phyloP scores from a whole-genome alignment of 2,888 invertebrate species.

The Erebia epiphron region DNA sequence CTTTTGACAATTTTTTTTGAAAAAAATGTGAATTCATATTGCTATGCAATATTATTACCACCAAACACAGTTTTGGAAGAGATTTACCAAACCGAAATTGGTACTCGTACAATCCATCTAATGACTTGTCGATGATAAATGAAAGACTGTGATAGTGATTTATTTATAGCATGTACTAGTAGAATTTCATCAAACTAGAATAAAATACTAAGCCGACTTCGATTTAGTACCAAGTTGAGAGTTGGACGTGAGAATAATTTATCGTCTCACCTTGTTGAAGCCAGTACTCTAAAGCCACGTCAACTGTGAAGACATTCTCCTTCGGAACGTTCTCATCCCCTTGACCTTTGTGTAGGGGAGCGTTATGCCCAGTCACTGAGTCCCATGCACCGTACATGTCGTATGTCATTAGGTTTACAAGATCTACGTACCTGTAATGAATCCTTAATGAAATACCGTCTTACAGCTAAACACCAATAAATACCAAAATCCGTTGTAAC shows the following conservation, averaged over 20 bases:
- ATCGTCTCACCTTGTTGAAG: constrained; percentile 64
- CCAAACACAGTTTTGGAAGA: too few species aligned
- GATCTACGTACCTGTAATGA: constrained; percentile 82
- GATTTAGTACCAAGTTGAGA: background rate
- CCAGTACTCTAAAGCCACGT: constrained; percentile 79
- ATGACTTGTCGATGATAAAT: constrained; percentile 11
- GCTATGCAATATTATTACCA: too few species aligned
- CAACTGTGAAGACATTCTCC: constrained; percentile 69
- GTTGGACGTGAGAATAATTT: background rate
- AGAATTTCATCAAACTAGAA: constrained; percentile 1
- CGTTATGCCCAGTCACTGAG: constrained; percentile 84
- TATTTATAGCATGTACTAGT: background rate
- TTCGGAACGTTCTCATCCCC: constrained; percentile 56
- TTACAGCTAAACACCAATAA: too few species aligned
- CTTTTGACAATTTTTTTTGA: too few species aligned
- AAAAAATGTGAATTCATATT: too few species aligned
- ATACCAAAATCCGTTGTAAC: too few species aligned
- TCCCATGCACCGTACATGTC: constrained; percentile 90
- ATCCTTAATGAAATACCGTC: background rate
- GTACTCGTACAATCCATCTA: background rate
- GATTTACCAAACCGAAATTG: too few species aligned
- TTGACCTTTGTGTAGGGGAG: constrained; percentile 82
- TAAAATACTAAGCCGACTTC: background rate
- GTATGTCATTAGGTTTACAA: constrained; percentile 89
- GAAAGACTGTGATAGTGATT: background rate